Conservation (phyloP, 2,113 vertebrate genomes). For the Perca fluviatilis region DNA sequence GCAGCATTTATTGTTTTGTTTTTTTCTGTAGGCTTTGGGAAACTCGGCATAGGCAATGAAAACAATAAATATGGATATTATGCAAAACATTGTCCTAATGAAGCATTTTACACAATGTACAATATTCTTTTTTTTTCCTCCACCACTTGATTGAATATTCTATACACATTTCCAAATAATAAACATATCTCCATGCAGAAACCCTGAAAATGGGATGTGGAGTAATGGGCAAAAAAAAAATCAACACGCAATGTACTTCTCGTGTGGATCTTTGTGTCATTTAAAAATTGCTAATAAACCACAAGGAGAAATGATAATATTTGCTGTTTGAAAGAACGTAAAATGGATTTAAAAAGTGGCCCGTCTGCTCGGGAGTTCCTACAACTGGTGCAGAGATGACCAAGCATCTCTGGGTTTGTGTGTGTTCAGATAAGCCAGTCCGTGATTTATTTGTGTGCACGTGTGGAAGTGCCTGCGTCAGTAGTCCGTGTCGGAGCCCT, state of each 20-base stretch:
- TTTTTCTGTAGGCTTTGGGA: constrained; percentile 88
- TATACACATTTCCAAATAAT: constrained; percentile 90
- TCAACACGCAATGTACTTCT: constrained; percentile 60
- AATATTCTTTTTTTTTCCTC: constrained; percentile 74
- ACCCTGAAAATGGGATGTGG: constrained; percentile 84
- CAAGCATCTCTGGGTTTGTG: constrained; percentile 11
- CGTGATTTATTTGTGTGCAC: neutral
- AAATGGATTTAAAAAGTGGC: constrained; percentile 86
- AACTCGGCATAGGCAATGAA: constrained; percentile 93
- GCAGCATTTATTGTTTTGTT: constrained; percentile 84
- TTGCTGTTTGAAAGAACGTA: constrained; percentile 82
- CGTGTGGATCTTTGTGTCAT: constrained; percentile 55
- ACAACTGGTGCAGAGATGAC: constrained; percentile 22
- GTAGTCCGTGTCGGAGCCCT: constrained; percentile 87
- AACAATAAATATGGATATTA: constrained; percentile 99
- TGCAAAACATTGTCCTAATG: constrained; percentile 97
- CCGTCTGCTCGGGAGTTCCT: constrained; percentile 74
- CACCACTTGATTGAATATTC: constrained; percentile 82
- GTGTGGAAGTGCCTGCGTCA: constrained; percentile 42
- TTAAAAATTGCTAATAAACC: constrained; percentile 87
- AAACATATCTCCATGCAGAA: constrained; percentile 91
- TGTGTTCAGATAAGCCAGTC: constrained; percentile 19
- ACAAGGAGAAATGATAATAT: constrained; percentile 89
- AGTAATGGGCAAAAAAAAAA: constrained; percentile 42
- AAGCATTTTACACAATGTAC: constrained; percentile 99